A percentile compares a stretch with the other conserved stretches of the same genome.
These are phyloP conservation scores for Acronicta leporina DNA, from an alignment of 2,888 invertebrate species.

Conservation along the genomic window DNA sequence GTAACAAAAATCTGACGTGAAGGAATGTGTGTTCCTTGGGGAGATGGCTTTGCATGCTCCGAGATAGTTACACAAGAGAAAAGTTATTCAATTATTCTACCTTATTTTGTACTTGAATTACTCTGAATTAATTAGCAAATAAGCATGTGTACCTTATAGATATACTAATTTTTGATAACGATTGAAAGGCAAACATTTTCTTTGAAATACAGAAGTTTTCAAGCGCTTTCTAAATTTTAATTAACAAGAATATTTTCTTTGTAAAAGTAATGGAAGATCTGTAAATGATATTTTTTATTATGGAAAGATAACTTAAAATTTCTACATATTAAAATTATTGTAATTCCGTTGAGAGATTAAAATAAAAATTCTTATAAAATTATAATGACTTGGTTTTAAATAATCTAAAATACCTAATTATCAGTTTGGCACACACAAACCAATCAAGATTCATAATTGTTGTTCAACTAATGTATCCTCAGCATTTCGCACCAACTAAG, in stretches of 20 bases:
- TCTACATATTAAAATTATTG: too few relatives aligned
- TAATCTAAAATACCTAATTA: background rate
- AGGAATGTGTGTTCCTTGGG: constrained; percentile 65
- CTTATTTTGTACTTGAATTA: constrained; percentile 27
- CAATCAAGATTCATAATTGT: constrained; percentile 1
- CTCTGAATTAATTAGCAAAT: constrained; percentile 19
- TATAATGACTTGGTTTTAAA: background rate
- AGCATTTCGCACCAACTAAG: constrained; percentile 4
- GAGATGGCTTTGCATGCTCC: constrained; percentile 66
- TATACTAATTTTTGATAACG: too few relatives aligned
- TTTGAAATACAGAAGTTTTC: too few relatives aligned
- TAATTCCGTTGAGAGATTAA: too few relatives aligned
- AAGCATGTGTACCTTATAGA: too few relatives aligned
- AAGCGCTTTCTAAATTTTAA: too few relatives aligned
- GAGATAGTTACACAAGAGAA: constrained; percentile 58
- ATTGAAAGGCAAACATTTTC: too few relatives aligned
- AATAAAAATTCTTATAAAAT: too few relatives aligned
- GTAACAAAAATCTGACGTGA: constrained; percentile 66
- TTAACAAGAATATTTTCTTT: too few relatives aligned
- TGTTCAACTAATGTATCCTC: background rate
- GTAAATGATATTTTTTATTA: too few relatives aligned
- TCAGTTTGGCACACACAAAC: background rate
- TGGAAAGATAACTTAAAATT: too few relatives aligned
- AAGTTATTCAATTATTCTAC: constrained; percentile 60
- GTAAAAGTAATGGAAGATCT: too few relatives aligned